A percentile compares a stretch with the other conserved stretches of the same genome.
Evolutionary conservation across 2,113 vertebrate species (phyloP).

Genomic region (Hiodon tergisus): DNA sequence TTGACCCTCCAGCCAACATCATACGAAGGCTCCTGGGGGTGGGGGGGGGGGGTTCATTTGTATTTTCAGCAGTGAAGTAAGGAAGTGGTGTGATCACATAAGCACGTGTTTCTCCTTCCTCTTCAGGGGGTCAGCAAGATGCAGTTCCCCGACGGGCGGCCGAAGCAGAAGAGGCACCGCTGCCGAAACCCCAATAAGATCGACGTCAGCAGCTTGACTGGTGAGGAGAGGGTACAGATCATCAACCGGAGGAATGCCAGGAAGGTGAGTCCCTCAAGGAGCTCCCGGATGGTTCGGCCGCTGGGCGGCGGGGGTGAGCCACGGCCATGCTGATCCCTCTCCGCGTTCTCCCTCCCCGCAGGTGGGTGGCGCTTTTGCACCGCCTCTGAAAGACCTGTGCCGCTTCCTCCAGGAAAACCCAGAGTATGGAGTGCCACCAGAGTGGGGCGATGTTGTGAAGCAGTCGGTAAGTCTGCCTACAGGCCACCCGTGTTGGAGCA

Average conservation of each 20-base stretch:
- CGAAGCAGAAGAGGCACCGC: slow-evolving; percentile 95
- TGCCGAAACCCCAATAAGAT: slow-evolving; percentile 97
- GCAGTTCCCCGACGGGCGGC: slow-evolving; percentile 87
- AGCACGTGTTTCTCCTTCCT: neutral
- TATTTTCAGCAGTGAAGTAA: too few species aligned
- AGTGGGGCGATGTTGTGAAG: slow-evolving; percentile 96
- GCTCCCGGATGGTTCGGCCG: neutral
- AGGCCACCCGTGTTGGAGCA: neutral
- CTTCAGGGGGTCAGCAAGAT: slow-evolving; percentile 63
- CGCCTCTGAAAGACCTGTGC: slow-evolving; percentile 90
- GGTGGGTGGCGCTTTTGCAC: slow-evolving; percentile 96
- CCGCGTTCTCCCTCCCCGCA: slow-evolving; percentile 40
- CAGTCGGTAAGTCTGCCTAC: slow-evolving; percentile 69
- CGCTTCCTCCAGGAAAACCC: slow-evolving; percentile 94
- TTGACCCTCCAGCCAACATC: neutral
- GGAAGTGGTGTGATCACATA: neutral
- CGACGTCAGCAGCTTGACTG: slow-evolving; percentile 94
- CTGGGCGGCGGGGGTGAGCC: neutral
- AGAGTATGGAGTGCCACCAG: slow-evolving; percentile 93
- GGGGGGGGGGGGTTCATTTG: too few species aligned
- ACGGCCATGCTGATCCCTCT: neutral
- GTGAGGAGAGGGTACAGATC: slow-evolving; percentile 94
- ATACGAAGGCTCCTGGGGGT: too few species aligned
- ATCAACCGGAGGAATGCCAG: slow-evolving; percentile 97
- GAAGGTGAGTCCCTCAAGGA: slow-evolving; percentile 66